Base-by-base conservation (phyloP, 1,140 invertebrate genomes). In the Diuraphis noxia region DNA sequence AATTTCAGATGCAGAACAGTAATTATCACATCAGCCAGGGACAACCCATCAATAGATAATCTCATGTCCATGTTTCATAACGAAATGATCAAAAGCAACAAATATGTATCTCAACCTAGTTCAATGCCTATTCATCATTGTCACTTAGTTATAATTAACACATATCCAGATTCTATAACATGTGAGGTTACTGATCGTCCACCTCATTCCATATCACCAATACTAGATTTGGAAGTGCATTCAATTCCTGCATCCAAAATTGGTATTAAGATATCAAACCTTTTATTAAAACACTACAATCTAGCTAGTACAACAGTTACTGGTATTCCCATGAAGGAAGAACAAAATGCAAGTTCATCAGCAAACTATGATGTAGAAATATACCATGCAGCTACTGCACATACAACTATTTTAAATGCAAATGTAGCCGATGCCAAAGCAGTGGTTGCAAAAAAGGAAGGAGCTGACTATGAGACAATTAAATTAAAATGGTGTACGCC, bases 251-350 rank as follows among this genome's bases (percentile, higher is more conserved):
- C 95, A 93, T 81, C 94, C 93, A 49, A 93, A 93, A 93, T 96
- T 41, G 95, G 96, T 0, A 95, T 94, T 91, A 96, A 97, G 93
- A 94, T 98, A 21, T 96, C 96, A 0, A 95, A 96, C 88, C 93
- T 97, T 3, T 97, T 97, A 91, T 94, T 97, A 92, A 95, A 96
- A 17, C 98, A 99, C 94, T 99, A 98, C 93, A 96, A 97, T 93
- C 94, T 99, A n/a, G 96, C 98, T 2, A 98, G 97, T 89, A 99
- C 98, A 25, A 99, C 98, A 2, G 98, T 99, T 0, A 99, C 98
- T 41, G 98, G 98, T 46, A 99, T 99, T 93, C 98, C 98, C 9
- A 99, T 99, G 98, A 99, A 99, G 95, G 98, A 99, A 94, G 98
- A 99, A 94, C 98, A 99, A 95, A 99, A 99, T 94, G 98, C 98